phyloP scores from a whole-genome alignment of 2,888 invertebrate genomes.

The Salpingus planirostris region DNA sequence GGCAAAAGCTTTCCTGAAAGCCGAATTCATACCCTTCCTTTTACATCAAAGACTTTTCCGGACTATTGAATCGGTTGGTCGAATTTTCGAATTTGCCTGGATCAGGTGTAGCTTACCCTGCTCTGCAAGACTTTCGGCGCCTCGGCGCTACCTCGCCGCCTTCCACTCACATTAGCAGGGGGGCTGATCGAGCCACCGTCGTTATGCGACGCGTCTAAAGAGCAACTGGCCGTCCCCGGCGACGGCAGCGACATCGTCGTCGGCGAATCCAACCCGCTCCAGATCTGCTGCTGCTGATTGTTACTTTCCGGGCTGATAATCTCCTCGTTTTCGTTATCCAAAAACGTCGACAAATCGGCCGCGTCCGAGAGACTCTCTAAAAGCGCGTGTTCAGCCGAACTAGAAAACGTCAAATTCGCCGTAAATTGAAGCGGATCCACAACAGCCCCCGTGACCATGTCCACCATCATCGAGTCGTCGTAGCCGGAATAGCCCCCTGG shows the following conservation, averaged over 20 bases:
- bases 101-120: constrained; percentile 68
- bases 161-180: constrained; percentile 60
- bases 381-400: constrained; percentile 66
- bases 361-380: constrained; percentile 69
- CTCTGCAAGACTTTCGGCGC: constrained; percentile 69
- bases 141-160: too few species aligned
- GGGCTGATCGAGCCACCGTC: constrained; percentile 54
- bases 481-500: constrained; percentile 52
- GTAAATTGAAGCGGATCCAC: constrained; percentile 55
- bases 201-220: constrained; percentile 54
- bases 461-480: constrained; percentile 60
- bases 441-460: constrained; percentile 34
- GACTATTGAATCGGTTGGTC: too few species aligned
- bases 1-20: too few species aligned
- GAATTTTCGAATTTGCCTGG: constrained; percentile 36
- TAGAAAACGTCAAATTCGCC: constrained; percentile 70
- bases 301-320: constrained; percentile 61
- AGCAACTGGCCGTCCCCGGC: constrained; percentile 64
- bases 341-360: constrained; percentile 65
- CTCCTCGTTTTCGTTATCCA: constrained; percentile 54
- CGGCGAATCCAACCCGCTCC: constrained; percentile 60
- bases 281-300: too few species aligned
- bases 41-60: too few species aligned
- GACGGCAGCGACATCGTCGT: constrained; percentile 69
- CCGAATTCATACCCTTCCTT: too few species aligned